Evolutionary conservation across 2,888 invertebrate genomes (phyloP).

Genomic region (Norana najaformis): DNA sequence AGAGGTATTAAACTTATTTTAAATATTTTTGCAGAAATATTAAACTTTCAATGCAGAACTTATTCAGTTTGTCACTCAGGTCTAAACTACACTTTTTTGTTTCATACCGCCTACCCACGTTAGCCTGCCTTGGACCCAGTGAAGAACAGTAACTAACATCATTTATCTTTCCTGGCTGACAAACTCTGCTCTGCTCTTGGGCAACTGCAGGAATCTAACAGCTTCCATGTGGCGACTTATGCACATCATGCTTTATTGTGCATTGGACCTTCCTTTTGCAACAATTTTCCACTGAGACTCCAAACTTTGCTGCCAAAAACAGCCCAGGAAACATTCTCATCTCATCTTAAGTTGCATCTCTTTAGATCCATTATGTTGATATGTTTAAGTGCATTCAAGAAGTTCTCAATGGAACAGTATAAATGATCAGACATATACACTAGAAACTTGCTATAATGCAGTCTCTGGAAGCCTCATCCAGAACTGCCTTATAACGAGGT

Average conservation of each 20-base stretch:
- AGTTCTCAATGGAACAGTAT: neutral
- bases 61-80: neutral
- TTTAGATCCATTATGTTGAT: neutral
- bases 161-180: neutral
- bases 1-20: neutral
- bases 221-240: neutral
- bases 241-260: neutral
- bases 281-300: neutral
- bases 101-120: conserved; percentile 2
- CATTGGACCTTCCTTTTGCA: neutral
- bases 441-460: too few relatives aligned
- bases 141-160: neutral
- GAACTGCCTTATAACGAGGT: too few relatives aligned
- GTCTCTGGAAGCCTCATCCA: too few relatives aligned
- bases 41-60: neutral
- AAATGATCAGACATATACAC: neutral
- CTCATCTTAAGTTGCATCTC: neutral
- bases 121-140: neutral
- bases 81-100: neutral
- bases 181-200: neutral
- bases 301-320: neutral
- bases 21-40: neutral
- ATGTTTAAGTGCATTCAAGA: neutral
- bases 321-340: neutral
- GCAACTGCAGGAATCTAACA: neutral